phyloP scores from a whole-genome alignment of 1,140 invertebrate species.

The Pemphigus obesinymphae region DNA sequence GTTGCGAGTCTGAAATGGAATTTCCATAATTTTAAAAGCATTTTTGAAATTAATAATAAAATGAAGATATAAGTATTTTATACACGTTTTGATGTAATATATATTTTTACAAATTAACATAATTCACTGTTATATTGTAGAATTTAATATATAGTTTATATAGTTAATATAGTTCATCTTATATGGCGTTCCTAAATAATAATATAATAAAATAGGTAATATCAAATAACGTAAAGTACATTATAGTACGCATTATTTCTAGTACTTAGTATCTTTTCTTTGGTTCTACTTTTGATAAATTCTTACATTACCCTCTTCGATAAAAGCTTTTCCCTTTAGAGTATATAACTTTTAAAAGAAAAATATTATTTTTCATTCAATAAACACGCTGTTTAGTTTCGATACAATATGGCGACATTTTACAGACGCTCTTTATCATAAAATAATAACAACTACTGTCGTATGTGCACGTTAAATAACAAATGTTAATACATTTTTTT shows the following conservation, averaged over 20 bases:
- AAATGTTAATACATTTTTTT: not conserved
- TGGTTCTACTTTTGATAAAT: not conserved
- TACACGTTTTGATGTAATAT: too few relatives aligned
- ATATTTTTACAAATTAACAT: too few relatives aligned
- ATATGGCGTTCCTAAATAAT: not conserved
- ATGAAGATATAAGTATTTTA: too few relatives aligned
- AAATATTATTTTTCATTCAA: slow-evolving; percentile 6
- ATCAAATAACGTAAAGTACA: not conserved
- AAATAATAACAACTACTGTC: too few relatives aligned
- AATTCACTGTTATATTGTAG: too few relatives aligned
- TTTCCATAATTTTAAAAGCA: too few relatives aligned
- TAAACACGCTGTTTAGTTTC: not conserved
- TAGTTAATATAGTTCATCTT: not conserved
- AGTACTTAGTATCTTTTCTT: too few relatives aligned
- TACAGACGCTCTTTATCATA: not conserved
- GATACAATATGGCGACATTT: not conserved
- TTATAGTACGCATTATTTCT: not conserved
- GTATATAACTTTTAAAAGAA: not conserved
- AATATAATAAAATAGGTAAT: not conserved
- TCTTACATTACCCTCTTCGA: not conserved
- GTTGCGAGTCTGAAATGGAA: too few relatives aligned
- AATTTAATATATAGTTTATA: too few relatives aligned
- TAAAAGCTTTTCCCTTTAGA: not conserved
- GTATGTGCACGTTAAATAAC: not conserved
- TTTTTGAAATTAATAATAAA: too few relatives aligned